phyloP scores from a whole-genome alignment of 1,140 invertebrate genomes.

The Musca domestica region DNA sequence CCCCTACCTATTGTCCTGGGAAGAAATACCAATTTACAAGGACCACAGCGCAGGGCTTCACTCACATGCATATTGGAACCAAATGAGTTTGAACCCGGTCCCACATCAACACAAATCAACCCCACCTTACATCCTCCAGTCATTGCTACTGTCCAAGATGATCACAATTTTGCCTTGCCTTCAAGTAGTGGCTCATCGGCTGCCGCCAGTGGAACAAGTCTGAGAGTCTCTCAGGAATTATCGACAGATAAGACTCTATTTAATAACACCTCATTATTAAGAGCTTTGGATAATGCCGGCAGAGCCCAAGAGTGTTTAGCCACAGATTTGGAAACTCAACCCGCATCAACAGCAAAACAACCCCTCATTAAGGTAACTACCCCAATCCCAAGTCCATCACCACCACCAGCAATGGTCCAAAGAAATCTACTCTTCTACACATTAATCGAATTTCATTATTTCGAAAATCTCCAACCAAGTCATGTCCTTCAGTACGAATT shows the following conservation, averaged over 20 bases:
- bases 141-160: neutral
- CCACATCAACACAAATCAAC: neutral
- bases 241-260: slow-evolving; percentile 2
- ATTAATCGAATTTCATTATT: slow-evolving; percentile 12
- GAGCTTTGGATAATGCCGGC: neutral
- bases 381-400: neutral
- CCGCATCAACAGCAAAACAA: neutral
- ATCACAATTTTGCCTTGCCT: neutral
- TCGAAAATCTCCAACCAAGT: neutral
- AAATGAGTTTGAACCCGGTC: no score
- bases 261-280: slow-evolving; percentile 1
- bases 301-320: no score
- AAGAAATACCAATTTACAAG: no score
- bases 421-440: no score
- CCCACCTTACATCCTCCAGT: neutral
- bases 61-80: no score
- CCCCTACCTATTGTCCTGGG: neutral
- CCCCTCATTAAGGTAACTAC: neutral
- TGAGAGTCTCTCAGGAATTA: slow-evolving; percentile 6
- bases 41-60: no score
- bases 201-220: neutral
- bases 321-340: neutral
- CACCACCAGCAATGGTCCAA: neutral
- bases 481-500: neutral
- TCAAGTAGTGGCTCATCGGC: neutral